Conservation (phyloP, 1,140 invertebrate species). For the Papilio xuthus region DNA sequence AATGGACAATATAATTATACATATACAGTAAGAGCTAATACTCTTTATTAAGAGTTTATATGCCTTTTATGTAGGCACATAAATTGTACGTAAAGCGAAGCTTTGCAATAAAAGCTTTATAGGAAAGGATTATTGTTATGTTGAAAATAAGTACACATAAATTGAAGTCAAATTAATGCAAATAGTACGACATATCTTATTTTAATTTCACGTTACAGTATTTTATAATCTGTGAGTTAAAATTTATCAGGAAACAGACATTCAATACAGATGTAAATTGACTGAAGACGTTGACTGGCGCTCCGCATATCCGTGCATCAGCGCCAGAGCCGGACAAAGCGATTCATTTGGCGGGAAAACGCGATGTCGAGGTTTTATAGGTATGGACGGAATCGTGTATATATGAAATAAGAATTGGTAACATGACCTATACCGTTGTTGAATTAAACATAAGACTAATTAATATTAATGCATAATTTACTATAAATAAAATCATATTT, state of each 20-base stretch:
- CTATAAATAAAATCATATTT: neutral
- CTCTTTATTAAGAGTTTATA: conserved; percentile 9
- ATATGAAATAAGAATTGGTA: too few species aligned
- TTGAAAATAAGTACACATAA: neutral
- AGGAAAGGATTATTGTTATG: neutral
- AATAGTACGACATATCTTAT: too few species aligned
- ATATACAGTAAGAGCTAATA: neutral
- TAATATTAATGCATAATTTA: too few species aligned
- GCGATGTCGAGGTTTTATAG: conserved; percentile 10
- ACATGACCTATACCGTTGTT: too few species aligned
- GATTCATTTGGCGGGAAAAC: conserved; percentile 31
- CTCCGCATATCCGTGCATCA: conserved; percentile 16
- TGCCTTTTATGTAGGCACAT: neutral
- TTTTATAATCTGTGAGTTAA: neutral
- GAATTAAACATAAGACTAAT: too few species aligned
- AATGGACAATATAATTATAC: neutral
- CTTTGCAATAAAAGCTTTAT: conserved; percentile 5
- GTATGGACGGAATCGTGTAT: neutral
- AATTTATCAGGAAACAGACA: neutral
- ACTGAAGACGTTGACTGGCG: neutral
- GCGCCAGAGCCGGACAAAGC: conserved; percentile 12
- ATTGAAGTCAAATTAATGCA: neutral
- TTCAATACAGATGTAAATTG: neutral
- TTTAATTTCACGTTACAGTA: too few species aligned
- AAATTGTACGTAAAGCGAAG: neutral